Evolutionary conservation across 2,113 vertebrate species (phyloP), one percentile per base, ranked within the genome.

Genomic region (Pelecanus crispus): DNA sequence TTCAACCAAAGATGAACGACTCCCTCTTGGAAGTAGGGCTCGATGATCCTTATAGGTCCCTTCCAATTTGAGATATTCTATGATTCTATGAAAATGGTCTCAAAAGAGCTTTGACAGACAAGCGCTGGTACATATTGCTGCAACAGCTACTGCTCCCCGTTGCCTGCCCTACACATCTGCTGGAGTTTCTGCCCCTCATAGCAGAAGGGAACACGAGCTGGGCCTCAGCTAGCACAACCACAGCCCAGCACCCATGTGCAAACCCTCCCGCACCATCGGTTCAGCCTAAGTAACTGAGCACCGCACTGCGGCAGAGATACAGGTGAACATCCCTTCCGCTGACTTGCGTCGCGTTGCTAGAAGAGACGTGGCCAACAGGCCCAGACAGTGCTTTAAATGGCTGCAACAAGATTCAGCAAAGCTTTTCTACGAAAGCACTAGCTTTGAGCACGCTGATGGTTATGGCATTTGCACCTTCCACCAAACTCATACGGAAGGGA

Each of bases 291-390:
- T 17, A 66, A 6, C 62, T 1, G 28, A 45, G 59, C 78, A 62
- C 6, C 2, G 2, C 44, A 6, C 32, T 22, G 13, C 0, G 21
- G 67, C 61, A 63, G 42, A 29, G 72, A 19, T 5, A 32, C 10
- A 19, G 73, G 25, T 22, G 63, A 81, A 19, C 36, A 47, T 11
- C 63, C 58, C 47, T 83, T 49, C 56, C 1, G 5, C 50, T 52
- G 6, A 4, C 88, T 38, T 38, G 71, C 45, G 24, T 26, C 4
- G 1, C 0, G 0, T 3, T 73, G 72, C 56, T 42, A 42, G 53
- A n/a, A 68, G 25, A 71, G 45, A n/a, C 5, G 17, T 3, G 5
- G 14, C 61, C 90, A 74, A 40, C 31, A 38, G 59, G 81, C 59
- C 45, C 84, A 32, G 56, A 3, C 26, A 58, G 32, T 1, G 3